Conservation (phyloP, 2,888 invertebrate genomes). For the Gymnoscelis rufifasciata region DNA sequence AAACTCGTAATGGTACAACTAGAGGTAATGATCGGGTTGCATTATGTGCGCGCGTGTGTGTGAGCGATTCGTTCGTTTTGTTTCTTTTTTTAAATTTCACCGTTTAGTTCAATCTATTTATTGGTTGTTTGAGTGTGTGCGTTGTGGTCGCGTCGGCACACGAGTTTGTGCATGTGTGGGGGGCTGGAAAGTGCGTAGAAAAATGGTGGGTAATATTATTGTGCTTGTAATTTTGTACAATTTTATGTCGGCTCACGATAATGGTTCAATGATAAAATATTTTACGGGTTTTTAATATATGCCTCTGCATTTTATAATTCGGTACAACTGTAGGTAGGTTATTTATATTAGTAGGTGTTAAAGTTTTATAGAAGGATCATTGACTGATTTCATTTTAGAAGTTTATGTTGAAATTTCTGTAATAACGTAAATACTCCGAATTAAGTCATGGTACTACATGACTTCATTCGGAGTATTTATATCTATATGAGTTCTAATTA, state of each 20-base stretch:
- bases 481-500: too few species aligned
- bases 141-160: slow-evolving; percentile 50
- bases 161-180: slow-evolving; percentile 39
- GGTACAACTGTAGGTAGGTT: too few species aligned
- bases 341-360: too few species aligned
- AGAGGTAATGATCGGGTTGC: slow-evolving; percentile 71
- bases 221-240: slow-evolving; percentile 54
- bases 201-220: slow-evolving; percentile 51
- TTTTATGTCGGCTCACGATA: slow-evolving; percentile 31
- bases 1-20: slow-evolving; percentile 32
- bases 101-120: slow-evolving; percentile 80
- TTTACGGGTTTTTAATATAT: too few species aligned
- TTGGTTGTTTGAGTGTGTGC: slow-evolving; percentile 67
- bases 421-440: too few species aligned
- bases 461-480: too few species aligned
- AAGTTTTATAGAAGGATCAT: too few species aligned
- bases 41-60: slow-evolving; percentile 60
- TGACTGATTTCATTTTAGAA: too few species aligned
- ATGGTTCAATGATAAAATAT: too few species aligned
- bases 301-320: background rate
- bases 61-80: slow-evolving; percentile 72
- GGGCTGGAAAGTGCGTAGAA: slow-evolving; percentile 72
- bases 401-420: too few species aligned
- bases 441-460: too few species aligned
- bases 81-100: slow-evolving; percentile 79